Evolutionary conservation across 2,113 vertebrate species (phyloP), one percentile per base, ranked within the genome.

Genomic region (Miniopterus natalensis): DNA sequence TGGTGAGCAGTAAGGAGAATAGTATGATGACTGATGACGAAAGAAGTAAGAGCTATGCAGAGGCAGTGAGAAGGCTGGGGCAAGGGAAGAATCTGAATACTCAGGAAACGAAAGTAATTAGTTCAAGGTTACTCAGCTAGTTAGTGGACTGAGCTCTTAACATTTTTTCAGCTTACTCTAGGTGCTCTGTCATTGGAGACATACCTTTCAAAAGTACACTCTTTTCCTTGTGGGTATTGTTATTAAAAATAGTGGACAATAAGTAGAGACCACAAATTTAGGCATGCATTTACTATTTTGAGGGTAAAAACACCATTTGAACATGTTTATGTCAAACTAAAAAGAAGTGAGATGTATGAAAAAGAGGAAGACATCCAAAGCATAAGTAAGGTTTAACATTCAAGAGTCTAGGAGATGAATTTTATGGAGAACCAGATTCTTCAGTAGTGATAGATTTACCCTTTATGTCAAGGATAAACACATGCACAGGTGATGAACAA

Each of bases 391-490:
- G 29, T 83, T 83, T 68, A 71, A 49, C 13, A 18, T 57, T 86
- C 2, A 66, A 27, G 27, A 51, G 36, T 3, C 13, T 73, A 86
- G 12, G 9, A 65, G 31, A 31, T 75, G 10, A 53, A 27, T 70
- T 75, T 90, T 83, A 70, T 49, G 1, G 55, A 63, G 10, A 49
- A 12, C 1, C 74, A 55, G 6, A 86, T 3, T 83, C 3, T 40
- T 93, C 15, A 40, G 4, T 27, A 83, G 13, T 78, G 70, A 66
- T 36, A 40, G 25, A 87, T 91, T 88, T 84, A 73, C 25, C 31
- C 66, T 65, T 93, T 79, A 74, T 78, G 31, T 87, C 74, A 77
- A 31, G 20, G 57, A 90, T 65, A 77, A 90, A 65, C 15, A 27
- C 47, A 73, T 65, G 45, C 4, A 21, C 29, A 75, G 42, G 20